Conservation (phyloP, 2,113 vertebrate species). For the Nothobranchius kuhntae region DNA sequence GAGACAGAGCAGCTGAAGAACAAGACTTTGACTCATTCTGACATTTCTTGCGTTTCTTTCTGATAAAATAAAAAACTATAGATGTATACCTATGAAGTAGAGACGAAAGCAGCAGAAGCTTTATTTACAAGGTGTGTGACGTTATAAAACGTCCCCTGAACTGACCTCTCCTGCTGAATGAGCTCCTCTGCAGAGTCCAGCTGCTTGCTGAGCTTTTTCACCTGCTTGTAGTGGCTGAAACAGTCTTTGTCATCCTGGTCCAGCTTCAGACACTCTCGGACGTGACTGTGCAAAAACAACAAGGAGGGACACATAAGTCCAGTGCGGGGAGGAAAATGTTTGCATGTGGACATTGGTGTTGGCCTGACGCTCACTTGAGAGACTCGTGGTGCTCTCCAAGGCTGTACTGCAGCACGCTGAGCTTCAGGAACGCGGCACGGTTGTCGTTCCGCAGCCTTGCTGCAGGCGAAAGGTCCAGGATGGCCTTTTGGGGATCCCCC, state of each 20-base stretch:
- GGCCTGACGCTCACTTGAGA: conserved; percentile 69
- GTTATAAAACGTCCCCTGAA: neutral
- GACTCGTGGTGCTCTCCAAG: conserved; percentile 84
- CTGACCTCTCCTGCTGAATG: conserved; percentile 76
- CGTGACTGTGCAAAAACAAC: conserved; percentile 65
- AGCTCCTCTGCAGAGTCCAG: conserved; percentile 82
- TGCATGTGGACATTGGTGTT: conserved; percentile 7
- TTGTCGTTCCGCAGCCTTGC: conserved; percentile 83
- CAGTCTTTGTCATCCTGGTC: conserved; percentile 87
- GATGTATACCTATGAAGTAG: no score
- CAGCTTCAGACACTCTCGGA: conserved; percentile 84
- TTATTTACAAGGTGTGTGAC: no score
- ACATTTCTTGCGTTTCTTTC: no score
- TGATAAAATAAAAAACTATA: no score
- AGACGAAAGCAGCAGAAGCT: no score
- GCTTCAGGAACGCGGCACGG: conserved; percentile 82
- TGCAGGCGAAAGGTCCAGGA: conserved; percentile 82
- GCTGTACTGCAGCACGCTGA: conserved; percentile 82
- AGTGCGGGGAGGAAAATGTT: neutral
- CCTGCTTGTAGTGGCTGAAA: conserved; percentile 84
- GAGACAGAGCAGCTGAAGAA: no score
- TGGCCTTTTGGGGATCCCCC: conserved; percentile 82
- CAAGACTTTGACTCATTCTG: no score
- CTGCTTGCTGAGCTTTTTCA: conserved; percentile 85
- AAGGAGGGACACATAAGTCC: neutral